Evolutionary conservation across 2,888 invertebrate species (phyloP).

Genomic region (Pherbina coryleti): DNA sequence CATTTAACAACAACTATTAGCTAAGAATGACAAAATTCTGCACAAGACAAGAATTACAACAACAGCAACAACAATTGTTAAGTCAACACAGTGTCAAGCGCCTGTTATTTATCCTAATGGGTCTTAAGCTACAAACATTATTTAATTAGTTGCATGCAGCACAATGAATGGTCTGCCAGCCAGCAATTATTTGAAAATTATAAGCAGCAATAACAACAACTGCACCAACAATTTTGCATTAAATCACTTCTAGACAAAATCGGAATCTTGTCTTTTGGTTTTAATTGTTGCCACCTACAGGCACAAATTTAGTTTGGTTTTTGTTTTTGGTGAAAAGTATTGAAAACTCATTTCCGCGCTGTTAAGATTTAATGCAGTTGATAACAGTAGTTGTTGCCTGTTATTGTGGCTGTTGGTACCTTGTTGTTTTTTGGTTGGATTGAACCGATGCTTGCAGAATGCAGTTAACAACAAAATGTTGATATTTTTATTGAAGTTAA

Average conservation of each 20-base stretch:
- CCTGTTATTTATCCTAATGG: conserved; percentile 1
- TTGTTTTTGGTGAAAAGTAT: no score
- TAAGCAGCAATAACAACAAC: conserved; percentile 13
- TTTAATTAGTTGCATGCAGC: conserved; percentile 5
- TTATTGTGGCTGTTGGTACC: background rate
- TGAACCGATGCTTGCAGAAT: background rate
- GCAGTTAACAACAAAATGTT: background rate
- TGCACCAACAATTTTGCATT: conserved; percentile 1
- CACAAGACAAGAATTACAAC: background rate
- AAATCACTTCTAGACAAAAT: no score
- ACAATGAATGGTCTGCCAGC: conserved; percentile 3
- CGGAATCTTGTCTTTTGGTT: background rate
- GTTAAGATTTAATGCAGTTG: no score
- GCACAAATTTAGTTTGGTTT: background rate
- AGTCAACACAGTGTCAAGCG: background rate
- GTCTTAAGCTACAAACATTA: background rate
- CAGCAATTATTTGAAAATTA: conserved; percentile 3
- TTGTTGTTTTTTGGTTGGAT: background rate
- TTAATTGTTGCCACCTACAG: conserved; percentile 25
- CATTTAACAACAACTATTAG: background rate
- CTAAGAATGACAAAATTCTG: background rate
- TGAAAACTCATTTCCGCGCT: no score
- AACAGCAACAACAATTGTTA: background rate
- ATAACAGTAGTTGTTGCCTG: conserved; percentile 26
- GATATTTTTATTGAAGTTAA: background rate